Base-by-base conservation (phyloP, 2,888 invertebrate species). In the Cryptosula pallasiana region DNA sequence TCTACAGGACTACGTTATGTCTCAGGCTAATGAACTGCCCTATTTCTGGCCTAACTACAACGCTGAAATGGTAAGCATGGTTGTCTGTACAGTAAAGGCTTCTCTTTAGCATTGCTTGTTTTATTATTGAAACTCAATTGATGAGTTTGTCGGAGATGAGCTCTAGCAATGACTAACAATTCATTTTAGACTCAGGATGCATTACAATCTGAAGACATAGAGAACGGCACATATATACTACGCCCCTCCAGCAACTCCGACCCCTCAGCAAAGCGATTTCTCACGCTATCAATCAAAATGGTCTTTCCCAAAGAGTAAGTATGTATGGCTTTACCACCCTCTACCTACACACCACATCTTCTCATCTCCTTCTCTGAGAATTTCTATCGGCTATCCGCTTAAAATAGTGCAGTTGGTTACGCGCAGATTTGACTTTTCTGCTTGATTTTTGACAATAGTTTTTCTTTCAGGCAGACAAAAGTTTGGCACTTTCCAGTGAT, bases 401-500 rank as follows among this genome's bases (percentile, higher is more conserved):
- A n/a, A n/a, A n/a, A n/a, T n/a, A n/a, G n/a, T n/a, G n/a, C n/a
- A n/a, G n/a, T n/a, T n/a, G n/a, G n/a, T n/a, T n/a, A n/a, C n/a
- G n/a, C n/a, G n/a, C n/a, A n/a, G n/a, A n/a, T n/a, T n/a, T n/a
- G n/a, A n/a, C n/a, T n/a, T n/a, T n/a, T n/a, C n/a, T n/a, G n/a
- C n/a, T n/a, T n/a, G n/a, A n/a, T n/a, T n/a, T n/a, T n/a, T n/a
- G n/a, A n/a, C n/a, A n/a, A n/a, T n/a, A n/a, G n/a, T n/a, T n/a
- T n/a, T n/a, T n/a, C n/a, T 63, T 63, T 20, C 32, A 63, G 63
- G n/a, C 29, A 3, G 5, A 27, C 16, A 29, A 63, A 32, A 9
- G 63, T 63, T 9, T 63, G 63, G 63, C 63, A 63, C 32, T 63
- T 63, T 63, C 63, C 63, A 27, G 63, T 63, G 9, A 27, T 63